Evolutionary conservation across 2,113 vertebrate genomes (phyloP).

Genomic region (Ictalurus furcatus): DNA sequence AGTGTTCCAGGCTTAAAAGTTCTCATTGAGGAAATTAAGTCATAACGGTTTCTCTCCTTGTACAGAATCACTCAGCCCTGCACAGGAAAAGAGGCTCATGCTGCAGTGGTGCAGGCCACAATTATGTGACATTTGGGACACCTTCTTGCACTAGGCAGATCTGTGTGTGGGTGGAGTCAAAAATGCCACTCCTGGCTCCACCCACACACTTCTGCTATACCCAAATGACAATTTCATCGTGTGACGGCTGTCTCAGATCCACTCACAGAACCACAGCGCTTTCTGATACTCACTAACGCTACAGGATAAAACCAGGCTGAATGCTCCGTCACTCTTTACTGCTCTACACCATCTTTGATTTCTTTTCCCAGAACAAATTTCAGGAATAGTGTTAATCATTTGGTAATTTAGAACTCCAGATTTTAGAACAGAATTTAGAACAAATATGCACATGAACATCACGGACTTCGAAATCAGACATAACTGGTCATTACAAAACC

Average conservation of each 20-base stretch:
- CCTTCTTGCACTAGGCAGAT: conserved; percentile 25
- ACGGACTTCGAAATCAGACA: background rate
- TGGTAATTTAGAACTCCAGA: background rate
- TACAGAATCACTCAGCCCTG: background rate
- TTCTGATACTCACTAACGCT: background rate
- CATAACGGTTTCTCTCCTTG: background rate
- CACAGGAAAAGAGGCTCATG: background rate
- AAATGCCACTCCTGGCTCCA: conserved; percentile 41
- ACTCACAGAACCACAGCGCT: background rate
- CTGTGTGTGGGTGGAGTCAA: conserved; percentile 39
- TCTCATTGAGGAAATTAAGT: background rate
- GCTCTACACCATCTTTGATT: background rate
- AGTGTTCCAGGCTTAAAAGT: background rate
- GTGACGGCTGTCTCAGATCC: conserved; percentile 41
- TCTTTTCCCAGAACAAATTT: background rate
- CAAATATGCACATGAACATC: background rate
- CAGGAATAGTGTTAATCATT: background rate
- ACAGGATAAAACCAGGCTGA: background rate
- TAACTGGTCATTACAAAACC: background rate
- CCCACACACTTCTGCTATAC: conserved; percentile 52
- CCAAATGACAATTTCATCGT: conserved; percentile 45
- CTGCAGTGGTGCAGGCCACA: conserved; percentile 35
- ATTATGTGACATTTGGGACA: conserved; percentile 48
- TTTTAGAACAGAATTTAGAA: background rate
- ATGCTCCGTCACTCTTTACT: background rate